Percentiles rank a stretch among this genome's conserved stretches.
These are phyloP conservation scores for Tortrix viridana DNA, from an alignment of 2,888 invertebrate species.

Conservation along the genomic window DNA sequence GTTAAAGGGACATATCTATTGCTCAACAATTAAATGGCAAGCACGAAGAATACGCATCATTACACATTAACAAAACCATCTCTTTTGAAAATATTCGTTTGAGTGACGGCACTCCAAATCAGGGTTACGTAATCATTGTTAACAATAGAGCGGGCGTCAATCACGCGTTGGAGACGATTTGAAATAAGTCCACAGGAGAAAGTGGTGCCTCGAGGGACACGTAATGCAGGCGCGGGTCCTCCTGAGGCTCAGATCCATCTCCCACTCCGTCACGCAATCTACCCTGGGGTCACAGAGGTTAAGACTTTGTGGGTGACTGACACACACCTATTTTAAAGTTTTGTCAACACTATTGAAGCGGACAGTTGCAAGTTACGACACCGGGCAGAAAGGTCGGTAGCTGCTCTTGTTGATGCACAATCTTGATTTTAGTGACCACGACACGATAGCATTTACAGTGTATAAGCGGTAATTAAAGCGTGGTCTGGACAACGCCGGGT, in stretches of 20 bases:
- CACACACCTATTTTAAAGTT: constrained; percentile 26
- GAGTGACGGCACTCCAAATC: constrained; percentile 77
- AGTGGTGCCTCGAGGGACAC: constrained; percentile 64
- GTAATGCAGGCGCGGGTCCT: constrained; percentile 49
- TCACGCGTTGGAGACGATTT: constrained; percentile 79
- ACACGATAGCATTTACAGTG: constrained; percentile 45
- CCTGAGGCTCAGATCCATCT: constrained; percentile 12
- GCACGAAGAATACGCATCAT: constrained; percentile 77
- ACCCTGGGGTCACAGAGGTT: constrained; percentile 32
- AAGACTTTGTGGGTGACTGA: constrained; percentile 20
- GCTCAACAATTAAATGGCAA: constrained; percentile 81
- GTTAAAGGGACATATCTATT: constrained; percentile 70
- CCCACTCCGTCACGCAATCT: constrained; percentile 35
- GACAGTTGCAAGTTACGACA: constrained; percentile 26
- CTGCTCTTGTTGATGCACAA: constrained; percentile 23
- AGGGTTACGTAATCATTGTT: constrained; percentile 68
- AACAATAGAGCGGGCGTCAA: constrained; percentile 75
- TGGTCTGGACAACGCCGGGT: constrained; percentile 43
- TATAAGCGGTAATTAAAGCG: constrained; percentile 65
- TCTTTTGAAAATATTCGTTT: constrained; percentile 69
- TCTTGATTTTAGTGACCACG: constrained; percentile 22
- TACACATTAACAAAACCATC: constrained; percentile 76
- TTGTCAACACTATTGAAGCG: constrained; percentile 29
- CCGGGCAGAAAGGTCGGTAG: constrained; percentile 24
- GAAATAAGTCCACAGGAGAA: constrained; percentile 80